Evolutionary conservation across 2,888 invertebrate genomes (phyloP).

Genomic region (Lysandra bellargus): DNA sequence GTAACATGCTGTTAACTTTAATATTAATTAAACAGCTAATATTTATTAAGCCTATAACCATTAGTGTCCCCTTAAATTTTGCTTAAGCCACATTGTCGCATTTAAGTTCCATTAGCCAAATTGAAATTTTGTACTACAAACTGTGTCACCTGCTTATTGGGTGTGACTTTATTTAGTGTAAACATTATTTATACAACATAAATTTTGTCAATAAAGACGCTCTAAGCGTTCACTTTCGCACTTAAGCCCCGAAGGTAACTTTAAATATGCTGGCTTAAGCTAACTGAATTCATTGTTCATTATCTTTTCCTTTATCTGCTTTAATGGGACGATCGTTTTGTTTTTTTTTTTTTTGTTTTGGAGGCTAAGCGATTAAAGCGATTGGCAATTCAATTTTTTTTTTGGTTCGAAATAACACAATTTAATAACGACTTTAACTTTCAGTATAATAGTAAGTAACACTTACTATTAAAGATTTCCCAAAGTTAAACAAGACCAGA

Average conservation of each 20-base stretch:
- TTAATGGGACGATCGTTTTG: background rate
- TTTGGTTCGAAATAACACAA: too few relatives aligned
- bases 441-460: too few relatives aligned
- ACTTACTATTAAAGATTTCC: too few relatives aligned
- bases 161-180: conserved; percentile 38
- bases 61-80: conserved; percentile 40
- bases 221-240: background rate
- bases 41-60: conserved; percentile 8
- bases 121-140: conserved; percentile 55
- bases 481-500: too few relatives aligned
- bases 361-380: background rate
- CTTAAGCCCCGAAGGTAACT: background rate
- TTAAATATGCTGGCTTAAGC: background rate
- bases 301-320: background rate
- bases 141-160: conserved; percentile 44
- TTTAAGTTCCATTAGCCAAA: conserved; percentile 61
- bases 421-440: too few relatives aligned
- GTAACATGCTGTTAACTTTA: background rate
- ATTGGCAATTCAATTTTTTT: background rate
- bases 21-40: background rate
- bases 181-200: conserved; percentile 24
- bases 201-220: conserved; percentile 18
- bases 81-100: conserved; percentile 42
- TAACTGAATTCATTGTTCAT: background rate
- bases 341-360: background rate